Conservation (phyloP, 2,113 vertebrate genomes). For the Nycticebus coucang region DNA sequence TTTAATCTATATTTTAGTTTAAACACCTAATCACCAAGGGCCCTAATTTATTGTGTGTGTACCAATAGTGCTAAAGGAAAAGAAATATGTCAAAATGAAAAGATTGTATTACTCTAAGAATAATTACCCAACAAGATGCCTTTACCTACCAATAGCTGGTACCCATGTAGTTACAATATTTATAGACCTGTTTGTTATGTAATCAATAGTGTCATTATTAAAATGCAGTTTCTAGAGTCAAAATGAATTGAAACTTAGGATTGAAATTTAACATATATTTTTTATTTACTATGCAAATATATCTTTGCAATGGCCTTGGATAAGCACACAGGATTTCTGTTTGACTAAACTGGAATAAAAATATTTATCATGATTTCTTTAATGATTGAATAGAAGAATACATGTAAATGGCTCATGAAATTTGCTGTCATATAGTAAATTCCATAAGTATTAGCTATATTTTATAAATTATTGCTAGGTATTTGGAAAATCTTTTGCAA, state of each 20-base stretch:
- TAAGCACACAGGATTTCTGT: background rate
- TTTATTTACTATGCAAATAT: no score
- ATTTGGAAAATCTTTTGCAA: background rate
- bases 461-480: background rate
- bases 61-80: constrained; percentile 6
- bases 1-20: constrained; percentile 57
- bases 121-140: background rate
- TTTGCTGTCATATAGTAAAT: background rate
- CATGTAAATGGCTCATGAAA: background rate
- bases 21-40: background rate
- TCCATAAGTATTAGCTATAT: background rate
- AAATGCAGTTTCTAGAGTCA: background rate
- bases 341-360: background rate
- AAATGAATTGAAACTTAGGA: background rate
- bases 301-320: background rate
- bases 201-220: background rate
- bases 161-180: background rate
- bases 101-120: background rate
- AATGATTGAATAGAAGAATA: background rate
- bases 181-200: background rate
- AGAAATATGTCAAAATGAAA: background rate
- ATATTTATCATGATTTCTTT: background rate
- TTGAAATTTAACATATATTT: background rate
- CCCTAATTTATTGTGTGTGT: background rate
- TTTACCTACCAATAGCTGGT: background rate